Evolutionary conservation across 2,797 vertebrate genomes (phyloP).

Genomic region (Gymnopithys bicolor): DNA sequence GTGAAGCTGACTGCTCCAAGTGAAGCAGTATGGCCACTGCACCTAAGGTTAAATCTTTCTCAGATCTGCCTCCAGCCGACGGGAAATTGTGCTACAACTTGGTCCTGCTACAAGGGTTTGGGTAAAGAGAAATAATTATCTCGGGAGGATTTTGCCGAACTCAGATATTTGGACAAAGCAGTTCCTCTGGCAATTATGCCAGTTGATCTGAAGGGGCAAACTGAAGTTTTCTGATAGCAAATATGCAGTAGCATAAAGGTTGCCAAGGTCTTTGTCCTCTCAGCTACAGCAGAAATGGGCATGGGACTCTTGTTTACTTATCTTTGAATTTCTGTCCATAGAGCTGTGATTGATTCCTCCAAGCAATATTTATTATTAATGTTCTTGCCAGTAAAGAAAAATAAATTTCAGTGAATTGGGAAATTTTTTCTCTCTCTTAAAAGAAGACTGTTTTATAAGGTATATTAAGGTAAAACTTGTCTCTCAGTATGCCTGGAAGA

Average conservation of each 20-base stretch:
- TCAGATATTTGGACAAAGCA: background rate
- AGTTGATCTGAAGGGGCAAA: background rate
- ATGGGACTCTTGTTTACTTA: background rate
- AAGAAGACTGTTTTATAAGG: background rate
- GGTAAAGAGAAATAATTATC: background rate
- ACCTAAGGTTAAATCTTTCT: background rate
- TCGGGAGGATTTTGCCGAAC: background rate
- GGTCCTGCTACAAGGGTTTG: background rate
- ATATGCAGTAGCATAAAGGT: background rate
- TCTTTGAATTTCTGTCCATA: background rate
- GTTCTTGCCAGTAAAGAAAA: background rate
- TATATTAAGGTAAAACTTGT: background rate
- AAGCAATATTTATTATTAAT: background rate
- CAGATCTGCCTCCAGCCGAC: background rate
- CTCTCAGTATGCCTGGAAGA: background rate
- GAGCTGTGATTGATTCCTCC: background rate
- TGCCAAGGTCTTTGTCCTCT: background rate
- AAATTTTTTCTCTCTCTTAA: background rate
- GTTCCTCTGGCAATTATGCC: background rate
- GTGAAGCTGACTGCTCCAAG: background rate
- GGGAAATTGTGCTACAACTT: background rate
- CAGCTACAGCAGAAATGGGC: background rate
- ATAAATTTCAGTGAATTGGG: background rate
- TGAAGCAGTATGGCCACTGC: background rate
- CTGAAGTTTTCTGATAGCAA: background rate